These are phyloP conservation scores for Pteria penguin DNA, from an alignment of 2,888 invertebrate genomes.

Conservation along the genomic window DNA sequence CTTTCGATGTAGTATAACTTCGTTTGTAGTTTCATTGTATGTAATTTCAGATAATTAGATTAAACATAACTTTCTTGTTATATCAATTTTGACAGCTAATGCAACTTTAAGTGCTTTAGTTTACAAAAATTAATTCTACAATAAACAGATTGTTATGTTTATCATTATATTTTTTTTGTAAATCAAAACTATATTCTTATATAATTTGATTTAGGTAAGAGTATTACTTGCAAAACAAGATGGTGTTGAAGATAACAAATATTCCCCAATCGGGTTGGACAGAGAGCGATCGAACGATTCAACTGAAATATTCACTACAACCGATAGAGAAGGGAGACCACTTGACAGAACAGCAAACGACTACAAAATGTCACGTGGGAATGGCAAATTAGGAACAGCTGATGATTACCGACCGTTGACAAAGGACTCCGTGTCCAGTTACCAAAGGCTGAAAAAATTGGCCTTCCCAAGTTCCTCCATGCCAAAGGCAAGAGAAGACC, in stretches of 20 bases:
- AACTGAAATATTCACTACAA: constrained; percentile 32
- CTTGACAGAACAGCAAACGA: not conserved
- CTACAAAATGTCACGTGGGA: not conserved
- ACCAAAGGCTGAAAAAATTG: constrained; percentile 29
- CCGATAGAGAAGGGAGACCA: constrained; percentile 26
- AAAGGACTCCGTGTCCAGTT: constrained; percentile 33
- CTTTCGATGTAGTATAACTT: too few relatives aligned
- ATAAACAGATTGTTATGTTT: too few relatives aligned
- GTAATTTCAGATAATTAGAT: too few relatives aligned
- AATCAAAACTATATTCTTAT: too few relatives aligned
- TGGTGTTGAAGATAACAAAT: not conserved
- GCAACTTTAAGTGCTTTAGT: too few relatives aligned
- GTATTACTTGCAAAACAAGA: constrained; percentile 33
- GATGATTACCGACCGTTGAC: constrained; percentile 29
- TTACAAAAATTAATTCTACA: too few relatives aligned
- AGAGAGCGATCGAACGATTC: constrained; percentile 23
- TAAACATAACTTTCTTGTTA: too few relatives aligned
- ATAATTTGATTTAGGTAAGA: too few relatives aligned
- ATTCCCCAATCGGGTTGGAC: constrained; percentile 3
- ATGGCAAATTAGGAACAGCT: not conserved
- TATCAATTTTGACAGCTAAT: too few relatives aligned
- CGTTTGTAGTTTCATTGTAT: too few relatives aligned
- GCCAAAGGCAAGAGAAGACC: constrained; percentile 4
- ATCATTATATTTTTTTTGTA: too few relatives aligned
- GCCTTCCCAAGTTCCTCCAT: constrained; percentile 27